Percentiles rank a stretch among this genome's conserved stretches.
Conservation (phyloP, 2,113 vertebrate genomes). For the Pycnonotus jocosus region DNA sequence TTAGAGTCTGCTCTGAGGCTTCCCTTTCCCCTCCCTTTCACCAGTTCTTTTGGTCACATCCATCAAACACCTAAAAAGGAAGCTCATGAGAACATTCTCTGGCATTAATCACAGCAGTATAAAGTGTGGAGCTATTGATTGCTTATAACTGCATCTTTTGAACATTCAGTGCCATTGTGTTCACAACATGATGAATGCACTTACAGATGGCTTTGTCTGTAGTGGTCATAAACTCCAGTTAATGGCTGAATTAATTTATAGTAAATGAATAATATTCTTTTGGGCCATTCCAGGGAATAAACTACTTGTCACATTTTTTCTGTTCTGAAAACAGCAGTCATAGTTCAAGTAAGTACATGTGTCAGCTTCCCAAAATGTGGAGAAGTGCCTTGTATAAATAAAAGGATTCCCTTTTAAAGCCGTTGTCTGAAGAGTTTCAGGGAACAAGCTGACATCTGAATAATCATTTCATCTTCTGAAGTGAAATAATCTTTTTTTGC, state of each 20-base stretch:
- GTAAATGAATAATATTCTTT: slow-evolving; percentile 40
- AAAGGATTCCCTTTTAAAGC: background rate
- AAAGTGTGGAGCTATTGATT: slow-evolving; percentile 11
- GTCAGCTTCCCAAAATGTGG: background rate
- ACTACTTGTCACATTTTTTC: background rate
- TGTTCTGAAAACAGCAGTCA: background rate
- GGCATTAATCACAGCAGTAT: background rate
- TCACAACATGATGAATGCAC: slow-evolving; percentile 38
- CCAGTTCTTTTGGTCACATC: background rate
- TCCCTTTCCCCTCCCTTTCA: background rate
- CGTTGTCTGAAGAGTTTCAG: background rate
- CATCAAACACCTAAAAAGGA: background rate
- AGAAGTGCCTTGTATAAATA: background rate
- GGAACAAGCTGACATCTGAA: background rate
- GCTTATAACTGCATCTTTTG: slow-evolving; percentile 39
- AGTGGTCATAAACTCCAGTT: slow-evolving; percentile 36
- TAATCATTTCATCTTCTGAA: background rate
- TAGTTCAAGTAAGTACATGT: background rate
- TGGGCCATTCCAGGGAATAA: background rate
- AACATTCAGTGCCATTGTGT: slow-evolving; percentile 3
- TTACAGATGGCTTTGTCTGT: slow-evolving; percentile 41
- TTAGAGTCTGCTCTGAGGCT: background rate
- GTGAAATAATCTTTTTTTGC: background rate
- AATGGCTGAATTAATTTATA: slow-evolving; percentile 46
- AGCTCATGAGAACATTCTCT: background rate